Percentiles rank a stretch among this genome's conserved stretches.
Evolutionary conservation across 2,113 vertebrate species (phyloP).

Genomic region (Nasalis larvatus): DNA sequence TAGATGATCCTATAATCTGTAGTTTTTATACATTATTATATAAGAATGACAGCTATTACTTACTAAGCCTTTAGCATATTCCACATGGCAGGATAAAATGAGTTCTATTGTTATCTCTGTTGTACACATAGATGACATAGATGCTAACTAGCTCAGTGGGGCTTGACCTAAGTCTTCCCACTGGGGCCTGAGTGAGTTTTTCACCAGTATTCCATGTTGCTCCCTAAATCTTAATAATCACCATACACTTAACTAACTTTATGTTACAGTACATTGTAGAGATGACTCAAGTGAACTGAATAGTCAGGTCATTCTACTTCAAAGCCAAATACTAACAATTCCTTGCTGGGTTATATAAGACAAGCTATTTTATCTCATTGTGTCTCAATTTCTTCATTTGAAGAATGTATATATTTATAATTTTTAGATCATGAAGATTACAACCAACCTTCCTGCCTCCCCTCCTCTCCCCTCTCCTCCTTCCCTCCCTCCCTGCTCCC

Average conservation of each 20-base stretch:
- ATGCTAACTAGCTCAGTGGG: neutral
- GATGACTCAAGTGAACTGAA: neutral
- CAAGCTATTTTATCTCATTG: neutral
- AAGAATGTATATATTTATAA: neutral
- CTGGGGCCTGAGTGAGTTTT: neutral
- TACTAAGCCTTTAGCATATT: neutral
- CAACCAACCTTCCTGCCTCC: neutral
- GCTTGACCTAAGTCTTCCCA: neutral
- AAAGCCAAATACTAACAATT: neutral
- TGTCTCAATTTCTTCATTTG: neutral
- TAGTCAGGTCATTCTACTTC: neutral
- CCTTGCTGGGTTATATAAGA: neutral
- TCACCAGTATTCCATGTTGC: neutral
- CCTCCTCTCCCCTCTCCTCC: too few relatives aligned
- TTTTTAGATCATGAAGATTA: neutral
- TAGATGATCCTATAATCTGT: neutral
- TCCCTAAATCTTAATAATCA: neutral
- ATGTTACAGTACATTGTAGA: neutral
- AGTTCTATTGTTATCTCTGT: neutral
- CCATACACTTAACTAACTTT: neutral
- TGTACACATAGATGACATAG: neutral
- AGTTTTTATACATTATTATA: neutral
- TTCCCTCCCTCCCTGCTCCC: rapidly evolving
- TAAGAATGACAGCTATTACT: neutral
- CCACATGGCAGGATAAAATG: neutral